Evolutionary conservation across 2,113 vertebrate genomes (phyloP).

Genomic region (Orientallactaga bullata): DNA sequence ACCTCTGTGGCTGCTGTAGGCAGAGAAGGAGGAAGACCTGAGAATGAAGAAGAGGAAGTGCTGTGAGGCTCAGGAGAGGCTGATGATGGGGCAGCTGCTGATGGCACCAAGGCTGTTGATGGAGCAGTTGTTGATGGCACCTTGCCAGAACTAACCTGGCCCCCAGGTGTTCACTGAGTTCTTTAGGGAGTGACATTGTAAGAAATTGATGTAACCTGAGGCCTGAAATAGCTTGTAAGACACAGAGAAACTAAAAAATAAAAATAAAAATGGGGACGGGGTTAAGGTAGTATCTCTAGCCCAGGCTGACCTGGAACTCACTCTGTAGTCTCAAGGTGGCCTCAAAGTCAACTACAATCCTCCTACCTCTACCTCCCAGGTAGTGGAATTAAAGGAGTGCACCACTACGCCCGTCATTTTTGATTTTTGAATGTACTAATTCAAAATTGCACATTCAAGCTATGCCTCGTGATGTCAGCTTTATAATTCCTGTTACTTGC

Average conservation of each 20-base stretch:
- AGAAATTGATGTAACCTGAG: constrained; percentile 29
- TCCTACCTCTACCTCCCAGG: background rate
- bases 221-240: constrained; percentile 3
- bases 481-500: background rate
- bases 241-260: background rate
- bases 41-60: constrained; percentile 10
- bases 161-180: background rate
- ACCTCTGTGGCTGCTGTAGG: constrained; percentile 9
- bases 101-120: background rate
- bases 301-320: background rate
- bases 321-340: background rate
- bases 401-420: background rate
- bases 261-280: no score
- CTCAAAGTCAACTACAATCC: background rate
- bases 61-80: background rate
- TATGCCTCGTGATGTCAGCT: background rate
- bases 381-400: background rate
- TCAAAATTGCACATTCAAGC: background rate
- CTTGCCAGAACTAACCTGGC: background rate
- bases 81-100: background rate
- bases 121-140: background rate
- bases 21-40: background rate
- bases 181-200: background rate
- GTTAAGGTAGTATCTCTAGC: background rate
- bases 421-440: constrained; percentile 46